phyloP scores from a whole-genome alignment of 2,113 vertebrate genomes.

The Hemicordylus capensis region DNA sequence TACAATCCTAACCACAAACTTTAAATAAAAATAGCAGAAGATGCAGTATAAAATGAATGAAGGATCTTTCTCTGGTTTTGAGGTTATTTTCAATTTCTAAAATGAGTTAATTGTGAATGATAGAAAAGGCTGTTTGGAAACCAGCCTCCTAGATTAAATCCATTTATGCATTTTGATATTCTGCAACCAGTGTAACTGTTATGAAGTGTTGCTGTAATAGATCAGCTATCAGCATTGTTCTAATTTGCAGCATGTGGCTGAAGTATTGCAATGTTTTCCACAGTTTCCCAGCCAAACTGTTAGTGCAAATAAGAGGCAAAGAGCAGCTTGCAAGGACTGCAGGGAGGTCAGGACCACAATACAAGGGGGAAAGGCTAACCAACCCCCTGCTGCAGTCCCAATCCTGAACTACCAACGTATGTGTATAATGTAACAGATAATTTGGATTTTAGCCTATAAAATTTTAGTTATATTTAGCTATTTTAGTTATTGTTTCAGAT shows the following conservation, averaged over 20 bases:
- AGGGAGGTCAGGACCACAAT: too few species aligned
- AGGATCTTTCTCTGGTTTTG: slow-evolving; percentile 57
- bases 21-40: slow-evolving; percentile 59
- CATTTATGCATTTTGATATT: slow-evolving; percentile 30
- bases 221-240: background rate
- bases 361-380: too few species aligned
- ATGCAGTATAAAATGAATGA: slow-evolving; percentile 58
- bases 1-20: slow-evolving; percentile 51
- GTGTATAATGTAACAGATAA: too few species aligned
- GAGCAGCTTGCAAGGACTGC: too few species aligned
- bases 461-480: too few species aligned
- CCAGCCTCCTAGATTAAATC: slow-evolving; percentile 44
- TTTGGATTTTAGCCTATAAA: too few species aligned
- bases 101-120: slow-evolving; percentile 55
- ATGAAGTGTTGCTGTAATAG: slow-evolving; percentile 10
- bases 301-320: background rate
- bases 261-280: slow-evolving; percentile 25
- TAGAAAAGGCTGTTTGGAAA: slow-evolving; percentile 32
- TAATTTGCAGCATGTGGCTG: background rate
- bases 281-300: background rate
- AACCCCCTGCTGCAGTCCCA: too few species aligned
- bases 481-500: too few species aligned
- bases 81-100: slow-evolving; percentile 53
- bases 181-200: slow-evolving; percentile 20
- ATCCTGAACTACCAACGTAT: too few species aligned